A percentile compares a stretch with the other conserved stretches of the same genome.
phyloP scores from a whole-genome alignment of 2,888 invertebrate species.

The Eupithecia dodoneata region DNA sequence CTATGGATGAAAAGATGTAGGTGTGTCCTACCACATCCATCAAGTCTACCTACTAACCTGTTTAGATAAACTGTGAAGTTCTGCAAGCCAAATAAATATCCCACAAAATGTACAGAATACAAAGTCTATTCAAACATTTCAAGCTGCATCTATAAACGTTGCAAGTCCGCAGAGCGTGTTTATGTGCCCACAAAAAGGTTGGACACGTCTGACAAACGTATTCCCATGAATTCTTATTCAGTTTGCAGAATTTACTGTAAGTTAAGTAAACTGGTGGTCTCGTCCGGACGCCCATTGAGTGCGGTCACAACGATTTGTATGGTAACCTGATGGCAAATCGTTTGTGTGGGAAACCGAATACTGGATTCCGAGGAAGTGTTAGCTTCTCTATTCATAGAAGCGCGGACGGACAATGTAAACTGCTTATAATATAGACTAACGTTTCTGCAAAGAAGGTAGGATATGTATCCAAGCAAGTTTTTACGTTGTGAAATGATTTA shows the following conservation, averaged over 20 bases:
- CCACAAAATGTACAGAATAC: slow-evolving; percentile 14
- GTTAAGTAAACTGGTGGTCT: slow-evolving; percentile 35
- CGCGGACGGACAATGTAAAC: slow-evolving; percentile 20
- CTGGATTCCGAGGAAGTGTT: slow-evolving; percentile 26
- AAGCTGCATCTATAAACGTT: slow-evolving; percentile 26
- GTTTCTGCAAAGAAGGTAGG: not conserved
- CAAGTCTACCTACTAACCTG: not conserved
- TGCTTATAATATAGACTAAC: not conserved
- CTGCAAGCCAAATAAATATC: slow-evolving; percentile 11
- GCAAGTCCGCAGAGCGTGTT: slow-evolving; percentile 4
- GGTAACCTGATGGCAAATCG: slow-evolving; percentile 35
- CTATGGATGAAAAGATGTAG: not conserved
- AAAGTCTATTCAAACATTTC: slow-evolving; percentile 26
- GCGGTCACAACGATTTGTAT: slow-evolving; percentile 42
- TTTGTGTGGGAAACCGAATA: slow-evolving; percentile 36
- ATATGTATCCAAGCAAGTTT: not conserved
- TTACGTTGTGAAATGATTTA: not conserved
- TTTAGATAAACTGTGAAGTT: not conserved
- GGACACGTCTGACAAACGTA: slow-evolving; percentile 16
- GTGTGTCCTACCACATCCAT: not conserved
- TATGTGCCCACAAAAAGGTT: slow-evolving; percentile 23
- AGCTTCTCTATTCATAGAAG: slow-evolving; percentile 19
- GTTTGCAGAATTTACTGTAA: slow-evolving; percentile 27
- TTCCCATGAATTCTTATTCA: slow-evolving; percentile 31
- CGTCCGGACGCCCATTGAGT: slow-evolving; percentile 31